These are phyloP conservation scores for Drosophila melanica DNA, from an alignment of 1,140 invertebrate species.

Conservation along the genomic window DNA sequence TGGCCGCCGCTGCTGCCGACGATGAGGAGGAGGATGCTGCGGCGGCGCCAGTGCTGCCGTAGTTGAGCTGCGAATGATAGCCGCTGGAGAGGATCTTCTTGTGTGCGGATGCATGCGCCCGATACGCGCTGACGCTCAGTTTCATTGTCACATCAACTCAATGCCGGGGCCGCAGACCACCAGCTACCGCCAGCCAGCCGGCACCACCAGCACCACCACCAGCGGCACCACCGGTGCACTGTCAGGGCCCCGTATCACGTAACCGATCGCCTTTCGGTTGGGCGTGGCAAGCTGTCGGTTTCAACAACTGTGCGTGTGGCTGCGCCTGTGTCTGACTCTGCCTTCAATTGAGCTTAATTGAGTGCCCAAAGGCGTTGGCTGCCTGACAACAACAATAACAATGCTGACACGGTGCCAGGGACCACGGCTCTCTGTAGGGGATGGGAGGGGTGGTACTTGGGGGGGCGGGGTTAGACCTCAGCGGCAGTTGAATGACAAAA, in stretches of 20 bases:
- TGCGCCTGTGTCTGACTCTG: constrained; percentile 3
- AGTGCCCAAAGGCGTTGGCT: constrained; percentile 68
- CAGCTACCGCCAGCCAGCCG: neutral
- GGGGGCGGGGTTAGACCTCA: neutral
- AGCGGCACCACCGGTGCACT: neutral
- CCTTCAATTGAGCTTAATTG: constrained; percentile 75
- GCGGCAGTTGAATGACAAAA: constrained; percentile 40
- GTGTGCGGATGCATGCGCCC: constrained; percentile 92
- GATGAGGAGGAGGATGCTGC: constrained; percentile 84
- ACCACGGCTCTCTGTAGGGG: neutral
- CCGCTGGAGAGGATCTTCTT: constrained; percentile 91
- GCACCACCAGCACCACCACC: neutral
- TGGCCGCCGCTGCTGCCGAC: constrained; percentile 85
- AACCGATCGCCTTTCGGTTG: neutral
- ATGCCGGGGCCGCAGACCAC: constrained; percentile 18
- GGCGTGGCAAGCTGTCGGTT: constrained; percentile 52
- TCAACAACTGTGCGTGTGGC: constrained; percentile 42
- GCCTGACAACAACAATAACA: constrained; percentile 27
- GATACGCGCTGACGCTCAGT: constrained; percentile 92
- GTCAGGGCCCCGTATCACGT: neutral
- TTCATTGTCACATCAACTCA: constrained; percentile 87
- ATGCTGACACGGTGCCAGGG: constrained; percentile 27
- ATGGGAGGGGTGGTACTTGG: neutral
- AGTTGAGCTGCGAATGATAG: constrained; percentile 90
- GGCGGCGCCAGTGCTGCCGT: constrained; percentile 90